A percentile compares a stretch with the other conserved stretches of the same genome.
phyloP scores from a whole-genome alignment of 2,888 invertebrate genomes.

The Sesamia inferens region DNA sequence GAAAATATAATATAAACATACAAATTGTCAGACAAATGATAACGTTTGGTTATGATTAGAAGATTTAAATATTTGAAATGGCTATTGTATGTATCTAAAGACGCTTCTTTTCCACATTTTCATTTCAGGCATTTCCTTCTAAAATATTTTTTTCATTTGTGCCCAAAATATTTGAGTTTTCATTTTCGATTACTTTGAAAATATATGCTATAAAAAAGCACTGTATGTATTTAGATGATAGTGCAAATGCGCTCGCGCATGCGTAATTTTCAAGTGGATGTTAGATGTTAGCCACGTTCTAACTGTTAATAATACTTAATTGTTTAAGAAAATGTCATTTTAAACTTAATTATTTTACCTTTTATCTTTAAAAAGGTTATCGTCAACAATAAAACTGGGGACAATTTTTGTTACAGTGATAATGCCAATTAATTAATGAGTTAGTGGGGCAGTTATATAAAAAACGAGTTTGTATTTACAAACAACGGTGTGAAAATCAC shows the following conservation, averaged over 20 bases:
- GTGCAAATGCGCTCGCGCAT: neutral
- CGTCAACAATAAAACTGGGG: slow-evolving; percentile 25
- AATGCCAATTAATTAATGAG: slow-evolving; percentile 41
- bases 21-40: slow-evolving; percentile 11
- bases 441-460: slow-evolving; percentile 21
- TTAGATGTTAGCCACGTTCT: slow-evolving; percentile 1
- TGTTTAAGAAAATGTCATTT: slow-evolving; percentile 13
- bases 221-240: neutral
- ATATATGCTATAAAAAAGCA: neutral
- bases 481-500: slow-evolving; percentile 65
- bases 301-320: slow-evolving; percentile 12
- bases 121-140: neutral
- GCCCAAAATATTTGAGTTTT: neutral
- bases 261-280: neutral
- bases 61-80: neutral
- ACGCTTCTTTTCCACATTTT: neutral
- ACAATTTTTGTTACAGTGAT: slow-evolving; percentile 29
- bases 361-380: slow-evolving; percentile 49
- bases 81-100: neutral
- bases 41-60: neutral
- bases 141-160: neutral
- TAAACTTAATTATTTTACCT: slow-evolving; percentile 42
- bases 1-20: slow-evolving; percentile 31
- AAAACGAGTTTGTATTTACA: slow-evolving; percentile 23
- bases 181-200: too few species aligned